Evolutionary conservation across 2,113 vertebrate species (phyloP).

Genomic region (Anseranas semipalmata): DNA sequence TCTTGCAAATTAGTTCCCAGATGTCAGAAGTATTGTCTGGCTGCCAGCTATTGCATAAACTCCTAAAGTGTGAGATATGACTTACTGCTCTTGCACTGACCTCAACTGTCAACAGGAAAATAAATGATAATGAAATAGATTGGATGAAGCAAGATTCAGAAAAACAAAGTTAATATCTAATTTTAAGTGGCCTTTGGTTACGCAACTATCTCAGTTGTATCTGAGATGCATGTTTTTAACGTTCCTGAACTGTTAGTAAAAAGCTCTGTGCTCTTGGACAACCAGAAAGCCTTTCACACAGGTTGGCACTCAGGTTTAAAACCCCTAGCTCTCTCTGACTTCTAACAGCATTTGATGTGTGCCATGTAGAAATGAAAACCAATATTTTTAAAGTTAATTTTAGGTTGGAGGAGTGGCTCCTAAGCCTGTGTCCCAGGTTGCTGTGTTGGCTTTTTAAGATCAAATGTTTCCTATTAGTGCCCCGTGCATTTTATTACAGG

Average conservation of each 20-base stretch:
- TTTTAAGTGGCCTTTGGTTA: conserved; percentile 20
- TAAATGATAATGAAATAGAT: conserved; percentile 20
- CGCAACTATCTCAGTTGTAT: not conserved
- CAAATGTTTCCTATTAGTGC: not conserved
- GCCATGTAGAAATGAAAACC: not conserved
- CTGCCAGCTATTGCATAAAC: conserved; percentile 59
- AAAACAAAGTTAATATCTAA: conserved; percentile 24
- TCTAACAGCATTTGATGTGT: not conserved
- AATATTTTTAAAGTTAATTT: not conserved
- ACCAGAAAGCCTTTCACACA: not conserved
- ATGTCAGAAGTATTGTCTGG: conserved; percentile 33
- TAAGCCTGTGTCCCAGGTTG: not conserved
- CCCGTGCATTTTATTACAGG: not conserved
- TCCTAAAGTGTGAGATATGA: conserved; percentile 43
- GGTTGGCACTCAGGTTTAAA: not conserved
- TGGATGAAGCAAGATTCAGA: conserved; percentile 21
- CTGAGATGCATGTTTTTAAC: not conserved
- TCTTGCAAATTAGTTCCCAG: conserved; percentile 61
- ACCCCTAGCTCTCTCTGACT: not conserved
- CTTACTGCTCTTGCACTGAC: conserved; percentile 46
- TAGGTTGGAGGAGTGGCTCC: not conserved
- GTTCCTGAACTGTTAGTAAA: not conserved
- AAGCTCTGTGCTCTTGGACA: not conserved
- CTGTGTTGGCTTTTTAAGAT: not conserved
- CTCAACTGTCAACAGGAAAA: conserved; percentile 54